phyloP scores from a whole-genome alignment of 1,140 invertebrate species.

The Armadillidium nasatum region DNA sequence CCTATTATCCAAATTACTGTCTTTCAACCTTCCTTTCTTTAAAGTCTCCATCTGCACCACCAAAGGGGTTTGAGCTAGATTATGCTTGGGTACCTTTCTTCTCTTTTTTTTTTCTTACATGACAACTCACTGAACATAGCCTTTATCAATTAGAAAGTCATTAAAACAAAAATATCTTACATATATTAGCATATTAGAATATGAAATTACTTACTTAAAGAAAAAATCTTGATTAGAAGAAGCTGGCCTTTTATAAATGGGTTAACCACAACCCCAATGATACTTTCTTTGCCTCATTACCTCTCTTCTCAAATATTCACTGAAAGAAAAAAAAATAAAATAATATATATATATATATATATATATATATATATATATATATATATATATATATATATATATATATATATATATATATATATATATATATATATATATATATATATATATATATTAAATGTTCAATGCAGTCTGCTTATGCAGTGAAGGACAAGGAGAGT shows the following conservation, averaged over 20 bases:
- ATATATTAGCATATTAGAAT: background rate
- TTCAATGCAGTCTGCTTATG: no score
- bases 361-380: no score
- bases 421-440: no score
- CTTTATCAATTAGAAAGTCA: background rate
- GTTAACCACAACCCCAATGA: constrained; percentile 1
- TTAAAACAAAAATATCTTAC: background rate
- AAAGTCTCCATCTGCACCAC: no score
- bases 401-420: no score
- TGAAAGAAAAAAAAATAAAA: background rate
- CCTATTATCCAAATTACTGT: no score
- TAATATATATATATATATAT: background rate
- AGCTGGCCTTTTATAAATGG: background rate
- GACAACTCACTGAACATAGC: background rate
- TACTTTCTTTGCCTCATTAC: background rate
- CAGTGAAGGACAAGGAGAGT: no score
- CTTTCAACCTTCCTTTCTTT: no score
- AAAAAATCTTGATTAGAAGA: background rate
- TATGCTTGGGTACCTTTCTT: no score
- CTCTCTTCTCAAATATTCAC: background rate
- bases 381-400: no score
- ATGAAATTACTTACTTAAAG: background rate
- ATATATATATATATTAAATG: no score
- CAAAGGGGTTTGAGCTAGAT: no score
- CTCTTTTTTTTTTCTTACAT: background rate